Evolutionary conservation across 2,113 vertebrate genomes (phyloP).

Genomic region (Hippocampus comes): DNA sequence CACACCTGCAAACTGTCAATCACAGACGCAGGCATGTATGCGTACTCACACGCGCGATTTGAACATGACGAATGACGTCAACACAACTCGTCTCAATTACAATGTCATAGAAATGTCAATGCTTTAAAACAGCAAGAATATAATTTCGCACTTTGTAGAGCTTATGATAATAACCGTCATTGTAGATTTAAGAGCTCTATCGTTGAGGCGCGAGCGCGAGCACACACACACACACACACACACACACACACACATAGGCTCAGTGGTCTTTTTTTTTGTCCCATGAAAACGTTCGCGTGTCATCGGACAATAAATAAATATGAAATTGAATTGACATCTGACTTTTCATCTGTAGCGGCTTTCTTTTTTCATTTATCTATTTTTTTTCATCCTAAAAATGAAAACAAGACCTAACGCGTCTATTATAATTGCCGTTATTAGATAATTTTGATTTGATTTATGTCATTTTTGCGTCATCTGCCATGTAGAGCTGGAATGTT

Average conservation of each 20-base stretch:
- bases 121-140: not conserved
- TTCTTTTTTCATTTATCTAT: not conserved
- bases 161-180: not conserved
- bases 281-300: not conserved
- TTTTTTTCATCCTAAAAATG: not conserved
- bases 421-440: not conserved
- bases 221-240: no score
- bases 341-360: not conserved
- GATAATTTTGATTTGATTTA: not conserved
- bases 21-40: not conserved
- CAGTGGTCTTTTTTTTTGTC: not conserved
- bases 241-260: not conserved
- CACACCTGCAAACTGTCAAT: slow-evolving; percentile 4
- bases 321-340: not conserved
- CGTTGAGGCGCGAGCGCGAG: not conserved
- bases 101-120: slow-evolving; percentile 9
- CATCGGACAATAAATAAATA: not conserved
- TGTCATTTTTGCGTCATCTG: not conserved
- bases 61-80: slow-evolving; percentile 12
- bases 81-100: not conserved
- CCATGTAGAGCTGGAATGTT: not conserved
- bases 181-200: not conserved
- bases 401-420: not conserved
- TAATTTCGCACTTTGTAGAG: not conserved
- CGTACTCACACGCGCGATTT: slow-evolving; percentile 16